A percentile compares a stretch with the other conserved stretches of the same genome.
Conservation (phyloP, 1,140 invertebrate genomes). For the Dermatophagoides farinae region DNA sequence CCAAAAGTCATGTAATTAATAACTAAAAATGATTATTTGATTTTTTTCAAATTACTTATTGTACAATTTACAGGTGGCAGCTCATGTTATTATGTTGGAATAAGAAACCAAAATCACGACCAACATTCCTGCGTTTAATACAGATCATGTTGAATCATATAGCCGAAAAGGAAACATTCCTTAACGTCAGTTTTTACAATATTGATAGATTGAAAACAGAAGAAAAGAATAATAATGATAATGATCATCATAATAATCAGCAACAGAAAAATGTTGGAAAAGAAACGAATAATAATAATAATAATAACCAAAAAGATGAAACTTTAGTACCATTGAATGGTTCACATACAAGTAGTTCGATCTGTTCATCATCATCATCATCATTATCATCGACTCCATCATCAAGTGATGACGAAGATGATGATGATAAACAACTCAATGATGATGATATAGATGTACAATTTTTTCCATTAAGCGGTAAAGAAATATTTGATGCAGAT, state of each 20-base stretch:
- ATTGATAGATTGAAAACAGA: neutral
- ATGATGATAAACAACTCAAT: neutral
- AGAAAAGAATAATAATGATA: neutral
- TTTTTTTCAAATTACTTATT: slow-evolving; percentile 5
- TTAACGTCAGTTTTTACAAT: slow-evolving; percentile 29
- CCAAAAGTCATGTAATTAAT: slow-evolving; percentile 47
- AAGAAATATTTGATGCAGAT: neutral
- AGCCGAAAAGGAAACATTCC: slow-evolving; percentile 16
- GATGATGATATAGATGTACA: slow-evolving; percentile 2
- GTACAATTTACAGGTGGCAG: slow-evolving; percentile 34
- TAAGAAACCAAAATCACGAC: slow-evolving; percentile 46
- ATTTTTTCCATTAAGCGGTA: slow-evolving; percentile 7
- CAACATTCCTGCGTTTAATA: slow-evolving; percentile 61
- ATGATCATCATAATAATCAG: neutral
- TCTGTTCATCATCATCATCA: too few relatives aligned
- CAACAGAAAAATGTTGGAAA: neutral
- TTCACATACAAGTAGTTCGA: too few relatives aligned
- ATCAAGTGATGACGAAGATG: neutral
- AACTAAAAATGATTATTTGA: neutral
- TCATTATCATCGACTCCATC: neutral
- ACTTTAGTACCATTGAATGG: neutral
- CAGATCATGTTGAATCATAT: slow-evolving; percentile 21
- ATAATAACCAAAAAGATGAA: neutral
- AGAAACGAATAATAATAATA: neutral
- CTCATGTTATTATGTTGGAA: slow-evolving; percentile 79